Base-by-base conservation (phyloP, 1,140 invertebrate genomes). In the Capitella teleta region DNA sequence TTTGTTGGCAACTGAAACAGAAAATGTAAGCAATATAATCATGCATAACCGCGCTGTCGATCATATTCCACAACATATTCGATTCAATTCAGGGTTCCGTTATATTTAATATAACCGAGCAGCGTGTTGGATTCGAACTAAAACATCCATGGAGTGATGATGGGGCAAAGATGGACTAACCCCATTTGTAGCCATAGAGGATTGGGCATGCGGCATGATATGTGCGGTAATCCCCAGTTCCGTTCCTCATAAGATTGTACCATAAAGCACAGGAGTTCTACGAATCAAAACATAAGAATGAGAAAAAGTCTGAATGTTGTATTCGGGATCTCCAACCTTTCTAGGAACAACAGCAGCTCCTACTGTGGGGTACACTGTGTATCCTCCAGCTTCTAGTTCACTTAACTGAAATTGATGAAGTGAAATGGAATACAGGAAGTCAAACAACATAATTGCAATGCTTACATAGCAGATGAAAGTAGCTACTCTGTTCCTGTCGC, bases 151-250 rank as follows among this genome's bases (percentile, higher is more conserved):
- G n/a, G 8, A 10, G 30, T 32, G 8, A 32, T 32, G n/a, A n/a
- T 8, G 8, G 30, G 8, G n/a, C 8, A 32, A 32, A n/a, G n/a
- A n/a, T n/a, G n/a, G 8, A 32, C 30, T 10, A 10, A 32, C 87
- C 87, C 93, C 93, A 98, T 78, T 98, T 98, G 23, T 84, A 84
- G 44, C 94, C 94, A 2, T 87, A 81, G 10, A 98, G 77, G 30
- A 98, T 93, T 18, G 94, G 94, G 74, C 94, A 98, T 18, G 91
- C 93, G 6, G 93, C 93, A 77, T 98, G 94, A 47, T 91, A 76
- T 1, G 93, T 98, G 58, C 80, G 76, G 51, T 83, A 79, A 76
- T 98, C 90, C 25, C 93, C 94, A 56, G 93, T 85, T n/a, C 94
- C 93, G 63, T 82, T 89, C 10, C 81, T 78, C 67, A 88, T 82